Evolutionary conservation across 1,140 invertebrate genomes (phyloP).

Genomic region (Globodera rostochiensis): DNA sequence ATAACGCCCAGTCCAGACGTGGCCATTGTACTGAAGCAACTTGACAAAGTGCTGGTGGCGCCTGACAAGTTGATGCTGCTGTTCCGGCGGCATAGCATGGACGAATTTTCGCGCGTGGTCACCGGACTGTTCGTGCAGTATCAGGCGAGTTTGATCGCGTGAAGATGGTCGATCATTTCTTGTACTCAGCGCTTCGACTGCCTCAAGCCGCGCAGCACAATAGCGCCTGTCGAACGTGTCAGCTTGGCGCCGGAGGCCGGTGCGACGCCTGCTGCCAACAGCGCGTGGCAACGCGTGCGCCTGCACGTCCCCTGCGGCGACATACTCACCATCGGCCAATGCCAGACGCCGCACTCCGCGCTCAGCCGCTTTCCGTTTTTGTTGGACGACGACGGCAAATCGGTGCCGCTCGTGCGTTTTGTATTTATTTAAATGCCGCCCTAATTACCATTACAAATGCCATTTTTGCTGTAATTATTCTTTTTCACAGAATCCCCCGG

Average conservation of each 20-base stretch:
- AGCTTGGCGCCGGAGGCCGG: background rate
- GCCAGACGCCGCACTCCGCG: background rate
- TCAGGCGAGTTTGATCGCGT: background rate
- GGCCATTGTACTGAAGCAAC: background rate
- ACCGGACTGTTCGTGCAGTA: background rate
- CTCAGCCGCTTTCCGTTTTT: too few species aligned
- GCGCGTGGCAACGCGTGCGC: background rate
- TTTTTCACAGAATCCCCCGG: too few species aligned
- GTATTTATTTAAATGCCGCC: too few species aligned
- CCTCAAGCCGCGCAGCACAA: background rate
- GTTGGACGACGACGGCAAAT: too few species aligned
- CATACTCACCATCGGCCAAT: background rate
- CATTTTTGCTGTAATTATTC: too few species aligned
- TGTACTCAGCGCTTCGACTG: background rate
- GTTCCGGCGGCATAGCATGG: background rate
- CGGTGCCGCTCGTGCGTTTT: too few species aligned
- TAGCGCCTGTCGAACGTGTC: background rate
- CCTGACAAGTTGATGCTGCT: background rate
- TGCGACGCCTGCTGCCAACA: too few species aligned
- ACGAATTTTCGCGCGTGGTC: background rate
- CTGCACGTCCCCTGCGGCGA: background rate
- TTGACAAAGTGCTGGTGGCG: background rate
- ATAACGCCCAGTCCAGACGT: background rate
- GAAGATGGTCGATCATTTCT: background rate
- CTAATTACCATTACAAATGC: too few species aligned